phyloP scores from a whole-genome alignment of 2,113 vertebrate genomes.

The Ifrita kowaldi region DNA sequence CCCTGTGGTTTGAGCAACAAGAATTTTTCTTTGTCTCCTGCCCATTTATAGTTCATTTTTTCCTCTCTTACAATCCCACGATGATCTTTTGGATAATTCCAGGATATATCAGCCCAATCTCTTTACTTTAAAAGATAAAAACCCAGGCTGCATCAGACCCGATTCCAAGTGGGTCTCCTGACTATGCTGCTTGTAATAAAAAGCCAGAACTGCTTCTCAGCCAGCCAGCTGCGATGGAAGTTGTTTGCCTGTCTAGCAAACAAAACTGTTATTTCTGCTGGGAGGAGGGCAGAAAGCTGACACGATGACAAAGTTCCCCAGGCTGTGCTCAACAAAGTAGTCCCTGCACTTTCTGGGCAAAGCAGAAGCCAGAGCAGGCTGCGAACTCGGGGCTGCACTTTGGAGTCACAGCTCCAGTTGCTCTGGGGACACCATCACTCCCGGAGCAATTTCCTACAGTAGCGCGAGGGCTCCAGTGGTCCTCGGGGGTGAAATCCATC shows the following conservation, averaged over 20 bases:
- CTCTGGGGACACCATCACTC: constrained; percentile 22
- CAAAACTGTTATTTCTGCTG: background rate
- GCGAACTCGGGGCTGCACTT: background rate
- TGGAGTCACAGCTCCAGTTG: constrained; percentile 37
- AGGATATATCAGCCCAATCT: background rate
- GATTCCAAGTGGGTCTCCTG: fast-evolving
- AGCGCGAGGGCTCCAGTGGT: constrained; percentile 56
- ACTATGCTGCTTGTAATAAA: background rate
- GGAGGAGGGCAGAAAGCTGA: background rate
- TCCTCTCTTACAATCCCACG: background rate
- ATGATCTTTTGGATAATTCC: background rate
- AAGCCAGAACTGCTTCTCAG: background rate
- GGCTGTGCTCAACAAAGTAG: background rate
- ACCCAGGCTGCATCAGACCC: background rate
- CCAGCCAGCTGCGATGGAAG: background rate
- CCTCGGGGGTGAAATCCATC: constrained; percentile 82
- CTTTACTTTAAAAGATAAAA: background rate
- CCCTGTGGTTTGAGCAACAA: background rate
- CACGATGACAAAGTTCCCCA: background rate
- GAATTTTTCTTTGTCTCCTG: constrained; percentile 15
- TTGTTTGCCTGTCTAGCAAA: background rate
- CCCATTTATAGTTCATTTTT: background rate
- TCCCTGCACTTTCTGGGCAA: fast-evolving
- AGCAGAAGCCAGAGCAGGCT: background rate
- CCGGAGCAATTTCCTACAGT: constrained; percentile 58